Evolutionary conservation across 2,113 vertebrate genomes (phyloP).

Genomic region (Odontesthes bonariensis): DNA sequence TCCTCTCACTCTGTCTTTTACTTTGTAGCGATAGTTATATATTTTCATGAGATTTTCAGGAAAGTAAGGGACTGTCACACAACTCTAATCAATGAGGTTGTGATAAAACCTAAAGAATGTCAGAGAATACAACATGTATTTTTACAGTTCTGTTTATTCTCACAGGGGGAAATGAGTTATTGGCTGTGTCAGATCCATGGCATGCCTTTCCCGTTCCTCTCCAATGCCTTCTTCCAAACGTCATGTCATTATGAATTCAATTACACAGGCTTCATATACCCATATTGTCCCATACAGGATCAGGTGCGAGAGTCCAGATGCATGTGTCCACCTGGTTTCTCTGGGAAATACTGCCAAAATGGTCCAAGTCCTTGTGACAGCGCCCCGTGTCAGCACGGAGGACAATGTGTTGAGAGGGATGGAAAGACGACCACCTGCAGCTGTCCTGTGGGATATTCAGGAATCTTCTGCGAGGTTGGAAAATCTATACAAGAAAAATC

Average conservation of each 20-base stretch:
- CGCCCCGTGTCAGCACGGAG: constrained; percentile 93
- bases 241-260: background rate
- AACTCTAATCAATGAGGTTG: background rate
- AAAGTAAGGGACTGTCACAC: background rate
- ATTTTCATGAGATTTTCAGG: background rate
- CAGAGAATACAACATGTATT: background rate
- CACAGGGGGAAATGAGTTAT: background rate
- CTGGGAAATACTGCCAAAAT: constrained; percentile 92
- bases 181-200: background rate
- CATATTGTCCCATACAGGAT: constrained; percentile 81
- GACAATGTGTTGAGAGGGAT: constrained; percentile 90
- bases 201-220: background rate
- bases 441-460: constrained; percentile 92
- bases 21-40: background rate
- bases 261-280: background rate
- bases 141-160: background rate
- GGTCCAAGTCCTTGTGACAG: constrained; percentile 89
- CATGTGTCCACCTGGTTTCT: constrained; percentile 90
- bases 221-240: background rate
- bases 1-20: background rate
- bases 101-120: background rate
- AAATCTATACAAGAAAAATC: background rate
- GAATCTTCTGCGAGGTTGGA: constrained; percentile 93
- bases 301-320: constrained; percentile 91
- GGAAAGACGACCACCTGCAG: constrained; percentile 87